These are phyloP conservation scores for Chaetorhynchus papuensis DNA, from an alignment of 2,113 vertebrate species.

Conservation along the genomic window DNA sequence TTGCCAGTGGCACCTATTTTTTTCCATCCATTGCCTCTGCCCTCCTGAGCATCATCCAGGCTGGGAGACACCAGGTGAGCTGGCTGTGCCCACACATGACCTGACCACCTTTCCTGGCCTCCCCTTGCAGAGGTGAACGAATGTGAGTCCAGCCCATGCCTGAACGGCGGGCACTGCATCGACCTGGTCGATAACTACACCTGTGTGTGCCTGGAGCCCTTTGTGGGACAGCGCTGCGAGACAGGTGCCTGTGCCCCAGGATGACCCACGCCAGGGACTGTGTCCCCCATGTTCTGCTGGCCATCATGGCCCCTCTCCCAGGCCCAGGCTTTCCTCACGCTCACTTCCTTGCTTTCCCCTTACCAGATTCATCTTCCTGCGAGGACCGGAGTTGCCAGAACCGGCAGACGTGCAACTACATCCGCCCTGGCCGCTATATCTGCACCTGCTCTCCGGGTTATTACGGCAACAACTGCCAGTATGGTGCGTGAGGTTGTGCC, in stretches of 20 bases:
- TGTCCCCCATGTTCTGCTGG: background rate
- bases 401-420: conserved; percentile 70
- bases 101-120: background rate
- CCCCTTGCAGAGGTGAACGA: conserved; percentile 80
- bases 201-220: conserved; percentile 79
- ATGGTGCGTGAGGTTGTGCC: conserved; percentile 21
- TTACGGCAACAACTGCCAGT: conserved; percentile 78
- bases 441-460: conserved; percentile 80
- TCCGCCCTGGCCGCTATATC: conserved; percentile 62
- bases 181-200: conserved; percentile 80
- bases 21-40: rapidly evolving
- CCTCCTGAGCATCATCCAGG: background rate
- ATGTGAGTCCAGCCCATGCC: conserved; percentile 83
- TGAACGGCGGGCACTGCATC: conserved; percentile 83
- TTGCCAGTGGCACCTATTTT: background rate
- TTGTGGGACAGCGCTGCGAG: conserved; percentile 84
- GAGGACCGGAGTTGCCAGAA: conserved; percentile 66
- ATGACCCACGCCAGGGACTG: rapidly evolving
- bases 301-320: background rate
- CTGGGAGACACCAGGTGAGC: background rate
- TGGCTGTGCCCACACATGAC: rapidly evolving
- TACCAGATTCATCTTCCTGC: conserved; percentile 49
- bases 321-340: background rate
- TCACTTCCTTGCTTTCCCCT: background rate
- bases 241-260: conserved; percentile 72